These are phyloP conservation scores for Pardalotus punctatus DNA, from an alignment of 2,113 vertebrate species.

Conservation along the genomic window DNA sequence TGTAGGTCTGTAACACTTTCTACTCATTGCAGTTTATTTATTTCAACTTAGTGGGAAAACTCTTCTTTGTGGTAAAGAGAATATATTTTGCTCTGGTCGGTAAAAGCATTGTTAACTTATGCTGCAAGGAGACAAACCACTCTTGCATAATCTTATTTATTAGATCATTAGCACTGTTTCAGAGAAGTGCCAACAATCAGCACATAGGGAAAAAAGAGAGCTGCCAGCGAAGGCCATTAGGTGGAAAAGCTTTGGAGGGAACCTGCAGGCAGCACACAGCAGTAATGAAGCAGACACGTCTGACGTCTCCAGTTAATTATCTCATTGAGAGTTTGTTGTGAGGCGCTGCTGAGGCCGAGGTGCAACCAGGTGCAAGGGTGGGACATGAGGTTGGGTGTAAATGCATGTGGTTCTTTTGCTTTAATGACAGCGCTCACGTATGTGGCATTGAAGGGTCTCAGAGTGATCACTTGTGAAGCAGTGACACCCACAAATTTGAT, in stretches of 20 bases:
- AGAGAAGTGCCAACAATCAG: neutral
- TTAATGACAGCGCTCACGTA: neutral
- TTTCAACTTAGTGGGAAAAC: neutral
- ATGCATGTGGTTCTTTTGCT: fast-evolving
- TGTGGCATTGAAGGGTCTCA: neutral
- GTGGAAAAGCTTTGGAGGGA: neutral
- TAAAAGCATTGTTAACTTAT: neutral
- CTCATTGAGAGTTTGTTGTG: neutral
- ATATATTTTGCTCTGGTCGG: neutral
- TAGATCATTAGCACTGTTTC: neutral
- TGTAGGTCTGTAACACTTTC: neutral
- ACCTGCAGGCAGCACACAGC: neutral
- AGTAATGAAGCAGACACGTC: constrained; percentile 14
- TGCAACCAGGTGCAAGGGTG: neutral
- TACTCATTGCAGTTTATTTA: neutral
- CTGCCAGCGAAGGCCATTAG: neutral
- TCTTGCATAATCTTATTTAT: neutral
- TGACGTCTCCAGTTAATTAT: constrained; percentile 20
- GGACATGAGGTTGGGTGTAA: fast-evolving
- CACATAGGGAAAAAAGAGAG: neutral
- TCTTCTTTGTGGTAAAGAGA: neutral
- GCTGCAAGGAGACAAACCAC: neutral
- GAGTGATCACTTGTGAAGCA: neutral
- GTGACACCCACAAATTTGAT: neutral
- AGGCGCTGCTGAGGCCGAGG: neutral